Conservation (phyloP, 2,797 vertebrate genomes). For the Tapirus indicus region DNA sequence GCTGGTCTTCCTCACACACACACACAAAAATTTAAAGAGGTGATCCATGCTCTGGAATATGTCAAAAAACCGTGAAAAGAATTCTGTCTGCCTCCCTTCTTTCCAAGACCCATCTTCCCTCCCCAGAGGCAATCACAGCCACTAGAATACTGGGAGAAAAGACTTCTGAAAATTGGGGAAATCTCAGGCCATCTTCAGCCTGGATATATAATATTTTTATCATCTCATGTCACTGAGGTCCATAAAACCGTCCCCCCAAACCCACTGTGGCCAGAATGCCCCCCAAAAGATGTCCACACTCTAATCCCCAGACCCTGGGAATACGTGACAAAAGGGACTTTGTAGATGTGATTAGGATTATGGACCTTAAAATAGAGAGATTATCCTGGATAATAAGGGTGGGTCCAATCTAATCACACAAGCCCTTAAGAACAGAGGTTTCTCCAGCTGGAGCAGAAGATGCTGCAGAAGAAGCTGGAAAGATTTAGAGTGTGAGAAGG, state of each 20-base stretch:
- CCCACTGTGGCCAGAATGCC: not conserved
- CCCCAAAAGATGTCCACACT: not conserved
- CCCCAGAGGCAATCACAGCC: not conserved
- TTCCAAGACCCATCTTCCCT: too few species aligned
- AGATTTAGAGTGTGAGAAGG: rapidly evolving
- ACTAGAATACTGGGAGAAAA: not conserved
- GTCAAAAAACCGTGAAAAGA: not conserved
- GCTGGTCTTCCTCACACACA: too few species aligned
- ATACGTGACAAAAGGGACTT: not conserved
- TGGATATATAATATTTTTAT: not conserved
- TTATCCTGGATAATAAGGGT: not conserved
- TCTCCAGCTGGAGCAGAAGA: not conserved
- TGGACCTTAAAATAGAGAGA: not conserved
- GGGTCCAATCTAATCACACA: not conserved
- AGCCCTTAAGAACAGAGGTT: not conserved
- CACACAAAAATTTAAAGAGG: not conserved
- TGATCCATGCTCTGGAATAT: not conserved
- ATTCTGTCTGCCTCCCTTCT: not conserved
- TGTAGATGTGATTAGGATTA: not conserved
- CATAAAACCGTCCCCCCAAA: not conserved
- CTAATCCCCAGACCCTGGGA: not conserved
- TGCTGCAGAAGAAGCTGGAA: not conserved
- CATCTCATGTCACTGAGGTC: not conserved
- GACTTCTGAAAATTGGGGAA: not conserved
- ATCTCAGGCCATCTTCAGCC: not conserved